Conservation (phyloP, 2,888 invertebrate genomes). For the Tuberolachnus salignus region DNA sequence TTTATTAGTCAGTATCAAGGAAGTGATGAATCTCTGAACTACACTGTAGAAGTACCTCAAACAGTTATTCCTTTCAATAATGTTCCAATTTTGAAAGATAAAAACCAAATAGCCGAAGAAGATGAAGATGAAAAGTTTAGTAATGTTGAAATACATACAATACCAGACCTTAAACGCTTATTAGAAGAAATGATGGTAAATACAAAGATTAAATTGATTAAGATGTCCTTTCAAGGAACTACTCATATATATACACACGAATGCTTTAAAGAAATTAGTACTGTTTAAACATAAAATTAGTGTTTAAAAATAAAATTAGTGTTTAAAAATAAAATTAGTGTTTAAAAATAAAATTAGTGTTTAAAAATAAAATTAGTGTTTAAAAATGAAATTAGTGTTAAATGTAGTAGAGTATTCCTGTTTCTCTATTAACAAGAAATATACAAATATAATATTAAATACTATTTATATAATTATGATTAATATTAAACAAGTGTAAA, state of each 20-base stretch:
- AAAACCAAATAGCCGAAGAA: conserved; percentile 58
- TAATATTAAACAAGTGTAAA: too few relatives aligned
- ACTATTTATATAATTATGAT: neutral
- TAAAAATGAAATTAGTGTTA: too few relatives aligned
- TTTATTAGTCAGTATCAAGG: conserved; percentile 77
- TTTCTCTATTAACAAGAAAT: neutral
- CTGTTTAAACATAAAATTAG: conserved; percentile 14
- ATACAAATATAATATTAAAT: neutral
- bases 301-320: too few relatives aligned
- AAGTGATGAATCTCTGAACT: conserved; percentile 13
- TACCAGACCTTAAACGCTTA: conserved; percentile 77
- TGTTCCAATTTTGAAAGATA: conserved; percentile 60
- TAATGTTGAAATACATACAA: conserved; percentile 74
- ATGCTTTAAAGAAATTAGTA: conserved; percentile 33
- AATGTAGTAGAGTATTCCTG: neutral
- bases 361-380: too few relatives aligned
- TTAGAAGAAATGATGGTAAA: conserved; percentile 74
- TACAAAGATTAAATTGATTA: conserved; percentile 78
- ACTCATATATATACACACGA: conserved; percentile 82
- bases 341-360: too few relatives aligned
- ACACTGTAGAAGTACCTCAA: conserved; percentile 35
- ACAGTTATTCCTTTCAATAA: conserved; percentile 58
- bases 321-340: too few relatives aligned
- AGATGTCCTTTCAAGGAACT: conserved; percentile 82
- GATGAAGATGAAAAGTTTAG: conserved; percentile 60